phyloP scores from a whole-genome alignment of 1,140 invertebrate species.

The Camponotus pennsylvanicus region DNA sequence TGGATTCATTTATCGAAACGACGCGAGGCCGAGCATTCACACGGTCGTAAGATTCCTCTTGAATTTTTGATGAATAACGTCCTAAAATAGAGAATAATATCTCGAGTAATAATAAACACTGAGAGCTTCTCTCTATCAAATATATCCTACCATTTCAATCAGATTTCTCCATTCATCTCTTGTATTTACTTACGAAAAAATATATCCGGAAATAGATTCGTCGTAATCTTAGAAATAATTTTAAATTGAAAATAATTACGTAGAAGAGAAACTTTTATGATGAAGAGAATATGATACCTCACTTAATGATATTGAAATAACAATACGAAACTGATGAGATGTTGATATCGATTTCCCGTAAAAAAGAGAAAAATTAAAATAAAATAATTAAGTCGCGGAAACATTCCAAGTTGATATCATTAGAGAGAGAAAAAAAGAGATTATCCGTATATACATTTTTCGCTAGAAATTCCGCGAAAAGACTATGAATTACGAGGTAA shows the following conservation, averaged over 20 bases:
- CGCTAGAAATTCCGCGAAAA: neutral
- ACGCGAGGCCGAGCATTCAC: slow-evolving; percentile 15
- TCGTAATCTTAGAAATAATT: neutral
- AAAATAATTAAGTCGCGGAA: neutral
- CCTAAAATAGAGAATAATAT: slow-evolving; percentile 2
- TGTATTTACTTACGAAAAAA: neutral
- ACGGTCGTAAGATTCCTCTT: slow-evolving; percentile 2
- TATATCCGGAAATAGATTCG: neutral
- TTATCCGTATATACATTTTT: neutral
- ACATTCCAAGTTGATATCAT: neutral
- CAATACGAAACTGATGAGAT: neutral
- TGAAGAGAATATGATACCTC: neutral
- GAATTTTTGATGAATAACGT: slow-evolving; percentile 23
- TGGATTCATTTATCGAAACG: slow-evolving; percentile 68
- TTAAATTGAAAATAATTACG: neutral
- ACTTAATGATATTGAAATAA: neutral
- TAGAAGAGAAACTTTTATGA: neutral
- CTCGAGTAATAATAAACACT: too few relatives aligned
- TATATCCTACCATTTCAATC: neutral
- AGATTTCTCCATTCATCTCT: neutral
- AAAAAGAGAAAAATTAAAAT: neutral
- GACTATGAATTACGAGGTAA: neutral
- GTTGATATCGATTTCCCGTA: neutral
- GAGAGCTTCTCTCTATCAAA: too few relatives aligned
- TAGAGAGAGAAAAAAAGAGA: too few relatives aligned